A percentile compares a stretch with the other conserved stretches of the same genome.
phyloP scores from a whole-genome alignment of 2,113 vertebrate genomes.

The Dicentrarchus labrax region DNA sequence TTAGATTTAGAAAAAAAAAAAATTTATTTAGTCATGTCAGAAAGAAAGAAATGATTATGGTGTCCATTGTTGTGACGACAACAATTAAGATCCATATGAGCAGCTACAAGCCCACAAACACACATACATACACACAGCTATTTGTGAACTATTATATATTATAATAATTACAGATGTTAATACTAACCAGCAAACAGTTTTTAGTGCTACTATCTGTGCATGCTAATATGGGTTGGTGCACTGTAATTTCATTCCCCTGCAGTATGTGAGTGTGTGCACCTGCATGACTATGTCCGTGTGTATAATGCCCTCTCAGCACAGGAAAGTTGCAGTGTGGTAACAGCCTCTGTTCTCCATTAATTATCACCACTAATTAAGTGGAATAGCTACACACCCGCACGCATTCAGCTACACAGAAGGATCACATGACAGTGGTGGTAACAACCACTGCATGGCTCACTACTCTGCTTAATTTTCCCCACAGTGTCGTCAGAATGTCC shows the following conservation, averaged over 20 bases:
- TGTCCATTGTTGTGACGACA: not conserved
- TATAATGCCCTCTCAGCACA: constrained; percentile 15
- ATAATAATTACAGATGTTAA: constrained; percentile 25
- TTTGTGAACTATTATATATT: constrained; percentile 10
- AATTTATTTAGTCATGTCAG: not conserved
- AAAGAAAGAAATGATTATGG: not conserved
- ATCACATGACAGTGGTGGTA: not conserved
- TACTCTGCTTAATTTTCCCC: constrained; percentile 21
- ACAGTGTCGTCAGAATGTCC: constrained; percentile 2
- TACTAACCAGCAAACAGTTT: not conserved
- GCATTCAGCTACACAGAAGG: not conserved
- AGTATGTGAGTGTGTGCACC: not conserved
- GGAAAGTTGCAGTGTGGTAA: constrained; percentile 20
- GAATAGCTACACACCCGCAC: not conserved
- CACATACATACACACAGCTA: not conserved
- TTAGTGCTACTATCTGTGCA: not conserved
- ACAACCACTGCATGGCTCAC: constrained; percentile 9
- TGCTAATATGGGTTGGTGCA: not conserved
- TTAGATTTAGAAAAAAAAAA: not conserved
- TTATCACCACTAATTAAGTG: constrained; percentile 31
- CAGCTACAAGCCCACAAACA: not conserved
- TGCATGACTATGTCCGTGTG: not conserved
- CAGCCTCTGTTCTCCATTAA: constrained; percentile 13
- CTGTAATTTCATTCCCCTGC: not conserved
- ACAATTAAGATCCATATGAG: not conserved